A percentile compares a stretch with the other conserved stretches of the same genome.
Conservation (phyloP, 2,113 vertebrate genomes). For the Microcebus lehilahytsara region DNA sequence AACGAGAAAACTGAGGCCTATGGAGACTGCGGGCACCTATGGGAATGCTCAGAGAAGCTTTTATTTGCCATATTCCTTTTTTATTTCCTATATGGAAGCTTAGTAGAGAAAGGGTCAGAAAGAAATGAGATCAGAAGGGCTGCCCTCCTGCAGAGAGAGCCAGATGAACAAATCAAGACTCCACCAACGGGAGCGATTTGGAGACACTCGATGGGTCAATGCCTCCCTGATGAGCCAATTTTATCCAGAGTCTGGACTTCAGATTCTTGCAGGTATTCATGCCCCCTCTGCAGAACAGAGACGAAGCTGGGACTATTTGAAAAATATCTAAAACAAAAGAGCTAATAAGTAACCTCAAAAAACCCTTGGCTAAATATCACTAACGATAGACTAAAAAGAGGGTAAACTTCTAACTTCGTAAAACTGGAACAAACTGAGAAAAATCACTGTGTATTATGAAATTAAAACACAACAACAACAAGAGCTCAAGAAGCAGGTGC, state of each 20-base stretch:
- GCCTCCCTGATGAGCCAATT: not conserved
- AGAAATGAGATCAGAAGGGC: not conserved
- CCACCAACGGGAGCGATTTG: not conserved
- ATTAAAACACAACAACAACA: not conserved
- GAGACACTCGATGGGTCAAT: not conserved
- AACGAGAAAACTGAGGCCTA: not conserved
- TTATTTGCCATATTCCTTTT: not conserved
- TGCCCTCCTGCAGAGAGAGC: not conserved
- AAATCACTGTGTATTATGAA: not conserved
- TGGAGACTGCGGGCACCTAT: not conserved
- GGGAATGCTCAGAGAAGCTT: not conserved
- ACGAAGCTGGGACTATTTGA: not conserved
- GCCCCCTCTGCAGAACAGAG: not conserved
- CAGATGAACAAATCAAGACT: not conserved
- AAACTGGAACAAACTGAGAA: constrained; percentile 10
- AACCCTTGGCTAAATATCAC: not conserved
- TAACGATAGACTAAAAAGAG: not conserved
- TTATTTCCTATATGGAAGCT: not conserved
- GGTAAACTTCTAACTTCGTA: not conserved
- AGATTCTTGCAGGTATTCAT: not conserved
- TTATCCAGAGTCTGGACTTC: not conserved
- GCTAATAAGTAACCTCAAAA: not conserved
- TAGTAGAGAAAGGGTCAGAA: not conserved
- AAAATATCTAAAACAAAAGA: not conserved
- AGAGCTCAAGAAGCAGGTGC: constrained; percentile 18